A percentile compares a stretch with the other conserved stretches of the same genome.
phyloP scores from a whole-genome alignment of 2,888 invertebrate genomes.

The Tetropium fuscum region DNA sequence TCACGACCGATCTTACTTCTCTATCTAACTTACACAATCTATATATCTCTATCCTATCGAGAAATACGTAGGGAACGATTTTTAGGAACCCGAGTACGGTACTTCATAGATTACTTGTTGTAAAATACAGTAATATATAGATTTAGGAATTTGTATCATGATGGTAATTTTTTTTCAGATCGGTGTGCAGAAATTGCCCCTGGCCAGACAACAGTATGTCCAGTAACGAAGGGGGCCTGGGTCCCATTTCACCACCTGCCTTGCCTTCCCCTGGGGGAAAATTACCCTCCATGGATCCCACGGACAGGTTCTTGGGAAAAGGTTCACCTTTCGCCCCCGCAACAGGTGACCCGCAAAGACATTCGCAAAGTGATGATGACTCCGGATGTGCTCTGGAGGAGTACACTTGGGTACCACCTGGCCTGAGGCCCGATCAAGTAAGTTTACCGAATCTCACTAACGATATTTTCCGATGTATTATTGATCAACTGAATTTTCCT shows the following conservation, averaged over 20 bases:
- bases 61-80: too few relatives aligned
- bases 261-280: conserved; percentile 62
- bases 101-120: too few relatives aligned
- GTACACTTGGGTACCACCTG: conserved; percentile 98
- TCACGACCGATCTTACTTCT: too few relatives aligned
- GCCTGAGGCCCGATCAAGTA: conserved; percentile 96
- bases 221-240: conserved; percentile 64
- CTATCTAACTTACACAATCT: too few relatives aligned
- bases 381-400: conserved; percentile 98
- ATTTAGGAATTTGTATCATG: too few relatives aligned
- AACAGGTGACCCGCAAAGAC: conserved; percentile 81
- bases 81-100: too few relatives aligned
- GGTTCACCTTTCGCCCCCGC: conserved; percentile 67
- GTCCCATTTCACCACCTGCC: conserved; percentile 63
- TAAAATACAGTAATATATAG: too few relatives aligned
- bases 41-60: too few relatives aligned
- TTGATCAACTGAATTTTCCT: too few relatives aligned
- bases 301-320: conserved; percentile 72
- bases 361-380: conserved; percentile 96
- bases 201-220: conserved; percentile 68
- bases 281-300: conserved; percentile 64
- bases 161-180: conserved; percentile 78
- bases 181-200: conserved; percentile 87
- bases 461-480: too few relatives aligned
- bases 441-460: conserved; percentile 53